phyloP scores from a whole-genome alignment of 1,140 invertebrate genomes.

The Anoplophora glabripennis region DNA sequence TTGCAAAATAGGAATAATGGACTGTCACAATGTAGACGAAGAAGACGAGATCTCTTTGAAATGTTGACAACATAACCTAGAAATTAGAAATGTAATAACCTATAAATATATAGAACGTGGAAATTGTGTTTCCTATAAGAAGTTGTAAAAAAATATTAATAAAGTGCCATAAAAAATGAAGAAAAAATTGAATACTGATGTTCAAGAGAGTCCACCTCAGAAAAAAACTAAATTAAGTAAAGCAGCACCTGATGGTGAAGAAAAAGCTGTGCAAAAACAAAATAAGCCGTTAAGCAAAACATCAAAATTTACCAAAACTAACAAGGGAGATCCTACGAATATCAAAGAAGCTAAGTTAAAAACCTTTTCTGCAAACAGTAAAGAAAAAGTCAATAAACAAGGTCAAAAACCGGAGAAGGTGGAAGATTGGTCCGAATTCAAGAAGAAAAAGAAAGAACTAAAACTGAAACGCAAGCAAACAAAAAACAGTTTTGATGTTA shows the following conservation, averaged over 20 bases:
- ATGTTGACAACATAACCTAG: no score
- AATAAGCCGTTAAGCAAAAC: not conserved
- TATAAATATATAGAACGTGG: no score
- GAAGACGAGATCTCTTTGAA: no score
- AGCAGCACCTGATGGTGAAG: not conserved
- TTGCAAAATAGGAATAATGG: no score
- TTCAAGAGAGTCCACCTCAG: not conserved
- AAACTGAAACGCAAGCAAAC: constrained; percentile 58
- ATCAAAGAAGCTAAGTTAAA: constrained; percentile 19
- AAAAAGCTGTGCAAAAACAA: not conserved
- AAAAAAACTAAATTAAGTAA: constrained; percentile 4
- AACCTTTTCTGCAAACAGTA: constrained; percentile 1
- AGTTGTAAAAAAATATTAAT: no score
- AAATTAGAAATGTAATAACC: no score
- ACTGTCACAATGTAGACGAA: no score
- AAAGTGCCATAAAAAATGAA: no score
- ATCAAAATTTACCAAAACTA: constrained; percentile 24
- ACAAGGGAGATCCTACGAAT: constrained; percentile 18
- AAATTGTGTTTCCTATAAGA: no score
- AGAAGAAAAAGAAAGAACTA: constrained; percentile 70
- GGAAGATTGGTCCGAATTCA: constrained; percentile 68
- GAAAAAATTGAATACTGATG: not conserved
- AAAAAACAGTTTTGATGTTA: constrained; percentile 64
- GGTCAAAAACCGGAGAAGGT: constrained; percentile 32
- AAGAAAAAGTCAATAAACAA: constrained; percentile 3